Conservation (phyloP, 2,797 vertebrate species). For the Rhynchonycteris naso region DNA sequence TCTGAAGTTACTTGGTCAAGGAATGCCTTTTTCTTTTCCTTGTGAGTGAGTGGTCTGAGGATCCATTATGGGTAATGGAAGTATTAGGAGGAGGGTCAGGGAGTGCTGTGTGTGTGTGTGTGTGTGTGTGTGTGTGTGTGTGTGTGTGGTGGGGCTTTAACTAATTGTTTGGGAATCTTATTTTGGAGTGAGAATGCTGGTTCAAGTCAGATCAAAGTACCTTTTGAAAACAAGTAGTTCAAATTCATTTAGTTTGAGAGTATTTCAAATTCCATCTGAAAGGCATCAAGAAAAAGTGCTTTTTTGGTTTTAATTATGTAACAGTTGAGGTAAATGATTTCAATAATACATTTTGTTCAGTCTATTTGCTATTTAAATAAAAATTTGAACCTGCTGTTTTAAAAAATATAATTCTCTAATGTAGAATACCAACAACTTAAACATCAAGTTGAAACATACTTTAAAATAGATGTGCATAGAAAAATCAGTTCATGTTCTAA, state of each 20-base stretch:
- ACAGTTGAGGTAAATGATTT: background rate
- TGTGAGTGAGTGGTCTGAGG: background rate
- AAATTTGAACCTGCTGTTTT: background rate
- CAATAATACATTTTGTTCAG: conserved; percentile 23
- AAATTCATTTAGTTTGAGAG: conserved; percentile 12
- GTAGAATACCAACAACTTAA: background rate
- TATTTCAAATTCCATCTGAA: conserved; percentile 24
- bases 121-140: too few relatives aligned
- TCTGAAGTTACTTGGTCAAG: conserved; percentile 30
- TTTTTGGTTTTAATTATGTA: conserved; percentile 30
- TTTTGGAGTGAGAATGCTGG: conserved; percentile 6
- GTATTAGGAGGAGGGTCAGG: background rate
- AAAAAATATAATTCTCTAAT: background rate
- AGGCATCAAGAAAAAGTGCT: conserved; percentile 14
- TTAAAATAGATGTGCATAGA: background rate
- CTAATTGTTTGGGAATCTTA: background rate
- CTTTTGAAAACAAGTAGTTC: background rate
- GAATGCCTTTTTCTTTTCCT: background rate
- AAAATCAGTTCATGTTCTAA: background rate
- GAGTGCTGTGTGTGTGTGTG: too few relatives aligned
- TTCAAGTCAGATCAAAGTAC: conserved; percentile 29
- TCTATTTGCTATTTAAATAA: conserved; percentile 12
- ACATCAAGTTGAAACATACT: background rate
- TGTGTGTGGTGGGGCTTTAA: too few relatives aligned
- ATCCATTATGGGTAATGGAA: background rate